Evolutionary conservation across 1,140 invertebrate genomes (phyloP).

Genomic region (Chironomus striatipennis): DNA sequence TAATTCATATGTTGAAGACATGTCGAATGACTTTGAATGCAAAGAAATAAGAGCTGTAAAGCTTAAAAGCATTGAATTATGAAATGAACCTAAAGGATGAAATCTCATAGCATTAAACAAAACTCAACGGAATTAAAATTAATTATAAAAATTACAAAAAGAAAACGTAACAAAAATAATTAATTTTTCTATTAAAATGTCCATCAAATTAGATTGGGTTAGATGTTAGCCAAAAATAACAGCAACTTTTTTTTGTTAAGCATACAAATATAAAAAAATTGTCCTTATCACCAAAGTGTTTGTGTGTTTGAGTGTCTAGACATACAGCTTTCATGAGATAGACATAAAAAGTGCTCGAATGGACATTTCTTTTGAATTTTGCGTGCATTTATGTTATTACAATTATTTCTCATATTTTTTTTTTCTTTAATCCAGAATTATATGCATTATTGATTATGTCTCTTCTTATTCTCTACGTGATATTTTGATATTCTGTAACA

Average conservation of each 20-base stretch:
- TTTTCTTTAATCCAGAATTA: too few relatives aligned
- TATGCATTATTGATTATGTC: too few relatives aligned
- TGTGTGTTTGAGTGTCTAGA: neutral
- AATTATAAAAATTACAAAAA: neutral
- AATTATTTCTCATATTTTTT: neutral
- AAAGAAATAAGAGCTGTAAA: neutral
- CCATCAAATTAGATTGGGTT: neutral
- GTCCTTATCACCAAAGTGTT: neutral
- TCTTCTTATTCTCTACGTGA: too few relatives aligned
- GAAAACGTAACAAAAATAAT: neutral
- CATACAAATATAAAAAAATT: neutral
- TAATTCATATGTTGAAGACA: neutral
- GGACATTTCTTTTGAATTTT: constrained; percentile 1
- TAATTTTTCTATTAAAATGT: neutral
- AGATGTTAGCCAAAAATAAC: constrained; percentile 3
- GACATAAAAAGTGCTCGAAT: neutral
- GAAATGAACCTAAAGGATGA: neutral
- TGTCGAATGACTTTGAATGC: neutral
- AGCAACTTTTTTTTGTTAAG: neutral
- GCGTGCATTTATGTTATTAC: neutral
- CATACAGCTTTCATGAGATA: neutral
- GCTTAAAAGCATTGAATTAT: neutral
- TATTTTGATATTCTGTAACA: too few relatives aligned
- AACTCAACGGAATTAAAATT: neutral
- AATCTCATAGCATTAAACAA: neutral